A percentile compares a stretch with the other conserved stretches of the same genome.
Evolutionary conservation across 2,797 vertebrate species (phyloP).

Genomic region (Myripristis jacobus): DNA sequence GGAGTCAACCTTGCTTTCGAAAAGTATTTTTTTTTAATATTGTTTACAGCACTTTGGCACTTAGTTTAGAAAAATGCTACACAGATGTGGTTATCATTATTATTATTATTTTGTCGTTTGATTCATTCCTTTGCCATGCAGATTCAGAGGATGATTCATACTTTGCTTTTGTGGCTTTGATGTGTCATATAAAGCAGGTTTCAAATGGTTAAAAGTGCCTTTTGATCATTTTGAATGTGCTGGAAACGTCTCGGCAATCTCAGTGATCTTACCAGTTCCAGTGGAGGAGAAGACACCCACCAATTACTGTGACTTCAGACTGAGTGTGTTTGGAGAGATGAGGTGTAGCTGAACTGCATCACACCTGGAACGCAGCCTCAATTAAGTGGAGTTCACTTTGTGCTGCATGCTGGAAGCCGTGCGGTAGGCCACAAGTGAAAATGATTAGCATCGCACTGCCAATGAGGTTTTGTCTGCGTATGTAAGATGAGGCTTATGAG

Average conservation of each 20-base stretch:
- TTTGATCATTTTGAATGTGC: slow-evolving; percentile 20
- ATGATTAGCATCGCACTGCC: slow-evolving; percentile 60
- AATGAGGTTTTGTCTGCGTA: slow-evolving; percentile 58
- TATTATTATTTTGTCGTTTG: slow-evolving; percentile 21
- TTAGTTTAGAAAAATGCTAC: slow-evolving; percentile 34
- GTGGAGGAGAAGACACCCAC: background rate
- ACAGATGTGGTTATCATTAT: slow-evolving; percentile 6
- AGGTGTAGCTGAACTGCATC: background rate
- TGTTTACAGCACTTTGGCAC: slow-evolving; percentile 40
- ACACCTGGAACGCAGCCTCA: slow-evolving; percentile 31
- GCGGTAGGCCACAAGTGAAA: slow-evolving; percentile 74
- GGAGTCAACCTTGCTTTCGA: background rate
- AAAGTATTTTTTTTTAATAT: background rate
- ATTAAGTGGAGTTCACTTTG: slow-evolving; percentile 68
- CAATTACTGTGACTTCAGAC: background rate
- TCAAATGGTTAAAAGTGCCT: background rate
- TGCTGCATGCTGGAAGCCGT: slow-evolving; percentile 51
- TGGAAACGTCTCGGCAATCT: background rate
- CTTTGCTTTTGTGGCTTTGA: slow-evolving; percentile 17
- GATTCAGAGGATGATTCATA: slow-evolving; percentile 33
- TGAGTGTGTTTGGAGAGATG: background rate
- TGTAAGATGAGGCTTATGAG: slow-evolving; percentile 41
- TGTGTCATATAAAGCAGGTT: background rate
- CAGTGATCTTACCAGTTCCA: background rate
- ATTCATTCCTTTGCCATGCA: slow-evolving; percentile 46